A percentile compares a stretch with the other conserved stretches of the same genome.
Conservation (phyloP, 2,113 vertebrate genomes). For the Rhynchomys soricoides region DNA sequence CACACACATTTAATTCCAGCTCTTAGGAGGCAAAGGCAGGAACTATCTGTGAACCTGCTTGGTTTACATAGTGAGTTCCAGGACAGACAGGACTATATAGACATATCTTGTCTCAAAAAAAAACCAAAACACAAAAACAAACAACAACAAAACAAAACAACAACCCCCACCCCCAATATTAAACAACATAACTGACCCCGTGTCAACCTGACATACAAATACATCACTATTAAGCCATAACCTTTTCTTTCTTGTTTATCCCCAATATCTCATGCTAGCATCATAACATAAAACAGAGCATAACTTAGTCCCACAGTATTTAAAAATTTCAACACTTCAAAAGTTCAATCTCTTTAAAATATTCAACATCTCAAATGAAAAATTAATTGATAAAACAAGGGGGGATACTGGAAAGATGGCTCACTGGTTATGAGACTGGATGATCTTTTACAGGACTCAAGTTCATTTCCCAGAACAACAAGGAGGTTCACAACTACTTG, state of each 20-base stretch:
- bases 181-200: not conserved
- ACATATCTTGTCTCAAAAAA: not conserved
- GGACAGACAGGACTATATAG: not conserved
- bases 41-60: not conserved
- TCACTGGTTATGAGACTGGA: not conserved
- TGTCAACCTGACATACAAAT: not conserved
- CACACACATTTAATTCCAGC: not conserved
- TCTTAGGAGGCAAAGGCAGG: not conserved
- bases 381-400: not conserved
- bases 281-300: not conserved
- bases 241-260: not conserved
- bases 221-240: not conserved
- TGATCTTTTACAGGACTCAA: not conserved
- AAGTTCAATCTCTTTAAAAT: not conserved
- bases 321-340: not conserved
- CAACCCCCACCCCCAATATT: not conserved
- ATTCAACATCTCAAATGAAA: not conserved
- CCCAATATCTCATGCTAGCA: not conserved
- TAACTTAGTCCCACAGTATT: not conserved
- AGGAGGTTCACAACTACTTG: not conserved
- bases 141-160: not conserved
- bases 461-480: not conserved
- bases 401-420: not conserved
- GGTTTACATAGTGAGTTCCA: not conserved
- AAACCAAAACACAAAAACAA: not conserved